Percentiles rank a stretch among this genome's conserved stretches.
phyloP scores from a whole-genome alignment of 2,113 vertebrate species.

The Ia io region DNA sequence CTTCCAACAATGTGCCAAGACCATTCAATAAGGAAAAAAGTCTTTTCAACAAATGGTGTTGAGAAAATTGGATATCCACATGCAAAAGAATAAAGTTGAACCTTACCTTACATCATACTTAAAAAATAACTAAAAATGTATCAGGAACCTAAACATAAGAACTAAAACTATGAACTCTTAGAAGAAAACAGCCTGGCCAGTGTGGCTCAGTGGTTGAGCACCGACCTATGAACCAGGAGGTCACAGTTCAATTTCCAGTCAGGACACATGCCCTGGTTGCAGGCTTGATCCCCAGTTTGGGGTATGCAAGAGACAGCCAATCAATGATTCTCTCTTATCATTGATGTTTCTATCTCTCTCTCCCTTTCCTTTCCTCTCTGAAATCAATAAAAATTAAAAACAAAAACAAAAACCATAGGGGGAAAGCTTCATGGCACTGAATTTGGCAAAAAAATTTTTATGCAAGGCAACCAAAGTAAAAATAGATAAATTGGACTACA shows the following conservation, averaged over 20 bases:
- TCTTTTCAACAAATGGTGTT: background rate
- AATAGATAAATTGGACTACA: background rate
- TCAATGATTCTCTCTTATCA: too few species aligned
- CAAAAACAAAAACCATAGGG: background rate
- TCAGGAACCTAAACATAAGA: background rate
- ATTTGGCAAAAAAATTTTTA: background rate
- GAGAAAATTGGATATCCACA: background rate
- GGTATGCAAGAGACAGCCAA: too few species aligned
- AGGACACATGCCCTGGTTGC: too few species aligned
- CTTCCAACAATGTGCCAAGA: background rate
- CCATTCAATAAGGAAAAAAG: background rate
- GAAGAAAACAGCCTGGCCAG: background rate
- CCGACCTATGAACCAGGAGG: too few species aligned
- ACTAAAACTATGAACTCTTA: background rate
- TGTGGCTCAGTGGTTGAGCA: too few species aligned
- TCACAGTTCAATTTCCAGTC: too few species aligned
- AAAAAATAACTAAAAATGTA: conserved; percentile 1
- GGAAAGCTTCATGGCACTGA: background rate
- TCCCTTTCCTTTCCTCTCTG: too few species aligned
- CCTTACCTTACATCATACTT: background rate
- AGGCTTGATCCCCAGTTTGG: too few species aligned
- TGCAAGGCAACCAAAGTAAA: background rate
- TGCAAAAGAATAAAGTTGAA: background rate
- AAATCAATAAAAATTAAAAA: too few species aligned
- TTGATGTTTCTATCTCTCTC: too few species aligned